A percentile compares a stretch with the other conserved stretches of the same genome.
These are phyloP conservation scores for Prionace glauca DNA, from an alignment of 2,797 vertebrate species.

Conservation along the genomic window DNA sequence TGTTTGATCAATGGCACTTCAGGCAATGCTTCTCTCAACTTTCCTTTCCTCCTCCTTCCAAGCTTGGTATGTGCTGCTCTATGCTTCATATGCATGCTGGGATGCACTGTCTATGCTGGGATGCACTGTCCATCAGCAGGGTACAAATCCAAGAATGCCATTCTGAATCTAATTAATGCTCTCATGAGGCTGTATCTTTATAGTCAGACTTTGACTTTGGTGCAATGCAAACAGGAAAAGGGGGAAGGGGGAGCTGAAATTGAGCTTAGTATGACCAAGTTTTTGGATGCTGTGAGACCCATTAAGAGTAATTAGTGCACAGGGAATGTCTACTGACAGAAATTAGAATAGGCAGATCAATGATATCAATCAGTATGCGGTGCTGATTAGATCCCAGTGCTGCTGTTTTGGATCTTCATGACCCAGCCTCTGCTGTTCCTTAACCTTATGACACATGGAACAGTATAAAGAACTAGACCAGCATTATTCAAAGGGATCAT, in stretches of 20 bases:
- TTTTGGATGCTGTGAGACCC: neutral
- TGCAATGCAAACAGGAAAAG: neutral
- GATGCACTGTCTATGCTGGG: neutral
- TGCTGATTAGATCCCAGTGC: neutral
- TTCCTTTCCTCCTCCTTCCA: neutral
- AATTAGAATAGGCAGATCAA: neutral
- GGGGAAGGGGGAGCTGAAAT: neutral
- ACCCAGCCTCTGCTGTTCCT: too few relatives aligned
- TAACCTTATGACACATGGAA: neutral
- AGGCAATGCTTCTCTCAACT: neutral
- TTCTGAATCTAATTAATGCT: neutral
- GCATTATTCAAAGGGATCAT: neutral
- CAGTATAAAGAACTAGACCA: neutral
- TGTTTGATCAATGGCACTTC: neutral
- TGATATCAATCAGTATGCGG: neutral
- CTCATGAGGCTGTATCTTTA: neutral
- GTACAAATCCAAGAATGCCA: neutral
- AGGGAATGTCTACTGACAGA: neutral
- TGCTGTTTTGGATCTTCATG: neutral
- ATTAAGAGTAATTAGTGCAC: neutral
- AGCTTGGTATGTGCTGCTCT: neutral
- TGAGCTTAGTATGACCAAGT: neutral
- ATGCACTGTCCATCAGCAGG: neutral
- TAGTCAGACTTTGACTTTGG: neutral
- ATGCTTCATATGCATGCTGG: neutral